Conservation (phyloP, 2,797 vertebrate species). For the Sorex maritimensis region DNA sequence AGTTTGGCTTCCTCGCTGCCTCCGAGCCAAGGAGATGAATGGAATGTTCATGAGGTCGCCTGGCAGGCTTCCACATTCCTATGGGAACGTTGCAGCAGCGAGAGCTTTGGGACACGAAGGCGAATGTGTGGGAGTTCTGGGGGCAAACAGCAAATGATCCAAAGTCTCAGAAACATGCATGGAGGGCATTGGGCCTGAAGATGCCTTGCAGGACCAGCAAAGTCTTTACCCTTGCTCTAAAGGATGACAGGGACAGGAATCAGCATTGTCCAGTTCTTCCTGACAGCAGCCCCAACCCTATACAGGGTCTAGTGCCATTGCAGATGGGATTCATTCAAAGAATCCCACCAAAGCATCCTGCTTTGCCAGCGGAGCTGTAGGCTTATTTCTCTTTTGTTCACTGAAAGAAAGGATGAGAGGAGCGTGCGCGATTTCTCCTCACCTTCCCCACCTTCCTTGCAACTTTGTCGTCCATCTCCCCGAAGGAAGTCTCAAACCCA, state of each 20-base stretch:
- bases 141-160: slow-evolving; percentile 89
- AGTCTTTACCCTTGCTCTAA: slow-evolving; percentile 71
- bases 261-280: slow-evolving; percentile 36
- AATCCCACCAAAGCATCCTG: slow-evolving; percentile 77
- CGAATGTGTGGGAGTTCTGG: slow-evolving; percentile 90
- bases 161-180: slow-evolving; percentile 87
- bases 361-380: slow-evolving; percentile 64
- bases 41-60: slow-evolving; percentile 92
- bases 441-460: background rate
- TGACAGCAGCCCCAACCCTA: slow-evolving; percentile 77
- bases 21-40: slow-evolving; percentile 92
- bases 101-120: slow-evolving; percentile 89
- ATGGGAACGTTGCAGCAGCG: slow-evolving; percentile 91
- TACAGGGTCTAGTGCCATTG: slow-evolving; percentile 71
- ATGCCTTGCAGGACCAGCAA: slow-evolving; percentile 79
- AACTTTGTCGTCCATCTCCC: background rate
- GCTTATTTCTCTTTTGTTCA: slow-evolving; percentile 53
- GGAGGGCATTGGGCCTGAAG: slow-evolving; percentile 76
- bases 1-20: slow-evolving; percentile 90
- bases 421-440: background rate
- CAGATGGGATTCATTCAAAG: slow-evolving; percentile 83
- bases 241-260: slow-evolving; percentile 67
- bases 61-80: slow-evolving; percentile 92
- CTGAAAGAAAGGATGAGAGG: slow-evolving; percentile 47
- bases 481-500: slow-evolving; percentile 46